Base-by-base conservation (phyloP, 2,113 vertebrate genomes). In the Calidris pygmaea region DNA sequence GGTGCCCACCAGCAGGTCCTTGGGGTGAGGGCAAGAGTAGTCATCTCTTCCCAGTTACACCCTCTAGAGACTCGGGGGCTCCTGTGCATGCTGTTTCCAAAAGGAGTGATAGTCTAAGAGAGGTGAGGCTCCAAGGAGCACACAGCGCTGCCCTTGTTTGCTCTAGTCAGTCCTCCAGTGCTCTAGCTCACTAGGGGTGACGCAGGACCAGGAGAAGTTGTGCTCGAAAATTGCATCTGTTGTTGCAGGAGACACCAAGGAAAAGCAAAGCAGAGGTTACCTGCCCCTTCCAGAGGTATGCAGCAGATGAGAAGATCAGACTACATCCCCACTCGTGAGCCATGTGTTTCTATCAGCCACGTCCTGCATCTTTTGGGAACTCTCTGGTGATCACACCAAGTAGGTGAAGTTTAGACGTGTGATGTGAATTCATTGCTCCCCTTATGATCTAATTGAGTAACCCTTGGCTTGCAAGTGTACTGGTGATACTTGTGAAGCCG, bases 1-100 rank as follows among this genome's bases (percentile, higher is more conserved):
- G 12, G 13, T 9, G 27, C 45, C 3, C 27, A 19, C 23, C 1
- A 2, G 18, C 1, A 1, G 1, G 13, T 79, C 45, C 45, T 14
- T 12, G 60, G 39, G 26, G 14, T n/a, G 73, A 18, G 52, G 58
- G 12, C 41, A 35, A 50, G 63, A 22, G 53, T 1, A 22, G 53
- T 1, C 7, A 41, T 30, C 17, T 27, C 58, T 48, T n/a, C 19
- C n/a, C 22, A 34, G 4, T 59, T 43, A 58, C 43, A 35, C n/a
- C 18, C 10, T n/a, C 13, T 22, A 16, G 39, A 50, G n/a, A 12
- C 32, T 53, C 3, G 2, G 29, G 43, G 9, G 26, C 45, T 80
- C 0, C 58, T n/a, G 43, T 14, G 20, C 17, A 2, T 7, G 71
- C 12, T 55, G 68, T 41, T 80, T 58, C n/a, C 89, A 26, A 16